phyloP scores from a whole-genome alignment of 2,113 vertebrate species.

The Rafetus swinhoei region DNA sequence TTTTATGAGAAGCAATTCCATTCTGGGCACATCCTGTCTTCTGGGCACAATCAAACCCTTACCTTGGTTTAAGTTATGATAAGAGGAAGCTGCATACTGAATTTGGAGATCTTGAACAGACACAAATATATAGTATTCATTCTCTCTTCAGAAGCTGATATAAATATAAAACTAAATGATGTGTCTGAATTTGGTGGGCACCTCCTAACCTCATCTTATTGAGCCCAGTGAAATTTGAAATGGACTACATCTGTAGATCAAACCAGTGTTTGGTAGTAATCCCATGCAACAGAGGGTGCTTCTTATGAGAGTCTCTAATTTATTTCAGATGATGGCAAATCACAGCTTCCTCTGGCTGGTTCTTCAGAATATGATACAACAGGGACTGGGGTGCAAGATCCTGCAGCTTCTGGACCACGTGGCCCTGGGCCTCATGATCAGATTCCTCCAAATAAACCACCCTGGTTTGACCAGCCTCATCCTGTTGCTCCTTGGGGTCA shows the following conservation, averaged over 20 bases:
- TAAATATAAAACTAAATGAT: not conserved
- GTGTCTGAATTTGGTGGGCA: not conserved
- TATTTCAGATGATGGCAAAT: slow-evolving; percentile 87
- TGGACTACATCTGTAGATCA: not conserved
- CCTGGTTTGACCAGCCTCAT: slow-evolving; percentile 94
- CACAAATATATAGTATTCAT: not conserved
- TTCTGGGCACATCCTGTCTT: too few relatives aligned
- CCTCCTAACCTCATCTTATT: too few relatives aligned
- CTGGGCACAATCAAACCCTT: too few relatives aligned
- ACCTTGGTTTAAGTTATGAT: too few relatives aligned
- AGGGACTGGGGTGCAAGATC: slow-evolving; percentile 81
- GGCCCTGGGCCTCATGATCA: slow-evolving; percentile 86
- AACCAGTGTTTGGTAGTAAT: not conserved
- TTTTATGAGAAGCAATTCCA: too few relatives aligned
- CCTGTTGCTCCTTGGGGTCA: slow-evolving; percentile 89
- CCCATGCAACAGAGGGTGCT: accelerated
- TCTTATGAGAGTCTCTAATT: not conserved
- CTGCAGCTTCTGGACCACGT: slow-evolving; percentile 77
- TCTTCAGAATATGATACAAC: slow-evolving; percentile 86
- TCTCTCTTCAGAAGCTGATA: not conserved
- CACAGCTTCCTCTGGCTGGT: slow-evolving; percentile 84
- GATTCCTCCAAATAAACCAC: slow-evolving; percentile 88
- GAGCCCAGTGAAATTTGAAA: not conserved
- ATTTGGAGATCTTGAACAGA: too few relatives aligned
- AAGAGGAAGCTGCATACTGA: too few relatives aligned